Conservation (phyloP, 30 jellyfish, hydroid and myxozoan genomes). For the Aurelia sp. region DNA sequence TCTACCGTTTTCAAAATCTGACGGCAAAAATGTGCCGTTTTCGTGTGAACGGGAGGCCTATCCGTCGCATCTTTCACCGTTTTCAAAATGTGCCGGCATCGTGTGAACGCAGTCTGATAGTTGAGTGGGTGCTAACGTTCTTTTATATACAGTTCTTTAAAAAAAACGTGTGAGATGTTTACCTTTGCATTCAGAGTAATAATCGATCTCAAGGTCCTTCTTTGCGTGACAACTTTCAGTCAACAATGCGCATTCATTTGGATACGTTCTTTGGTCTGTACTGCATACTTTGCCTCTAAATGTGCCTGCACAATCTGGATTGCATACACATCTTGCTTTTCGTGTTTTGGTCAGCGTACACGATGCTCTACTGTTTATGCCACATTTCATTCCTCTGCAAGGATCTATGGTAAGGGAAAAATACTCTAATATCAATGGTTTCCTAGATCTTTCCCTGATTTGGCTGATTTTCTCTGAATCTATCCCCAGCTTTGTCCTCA, state of each 20-base stretch:
- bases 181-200: slow-evolving; percentile 69
- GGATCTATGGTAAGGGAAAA: slow-evolving; percentile 23
- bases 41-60: too few relatives aligned
- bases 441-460: too few relatives aligned
- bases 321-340: slow-evolving; percentile 71
- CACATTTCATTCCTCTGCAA: slow-evolving; percentile 66
- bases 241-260: slow-evolving; percentile 66
- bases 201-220: slow-evolving; percentile 60
- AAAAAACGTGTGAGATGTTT: background rate
- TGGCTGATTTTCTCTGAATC: too few relatives aligned
- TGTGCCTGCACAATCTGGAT: slow-evolving; percentile 60
- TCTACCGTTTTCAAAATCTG: too few relatives aligned
- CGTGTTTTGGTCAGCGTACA: slow-evolving; percentile 41
- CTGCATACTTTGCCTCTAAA: slow-evolving; percentile 66
- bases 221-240: slow-evolving; percentile 45
- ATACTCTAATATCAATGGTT: too few relatives aligned
- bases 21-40: too few relatives aligned
- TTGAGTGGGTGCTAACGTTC: too few relatives aligned
- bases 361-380: slow-evolving; percentile 26
- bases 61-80: too few relatives aligned
- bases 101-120: too few relatives aligned
- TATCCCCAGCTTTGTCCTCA: too few relatives aligned
- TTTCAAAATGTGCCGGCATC: too few relatives aligned
- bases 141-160: too few relatives aligned
- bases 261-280: slow-evolving; percentile 67